These are phyloP conservation scores for Atherinosoma microstoma DNA, from an alignment of 2,797 vertebrate species.

Conservation along the genomic window DNA sequence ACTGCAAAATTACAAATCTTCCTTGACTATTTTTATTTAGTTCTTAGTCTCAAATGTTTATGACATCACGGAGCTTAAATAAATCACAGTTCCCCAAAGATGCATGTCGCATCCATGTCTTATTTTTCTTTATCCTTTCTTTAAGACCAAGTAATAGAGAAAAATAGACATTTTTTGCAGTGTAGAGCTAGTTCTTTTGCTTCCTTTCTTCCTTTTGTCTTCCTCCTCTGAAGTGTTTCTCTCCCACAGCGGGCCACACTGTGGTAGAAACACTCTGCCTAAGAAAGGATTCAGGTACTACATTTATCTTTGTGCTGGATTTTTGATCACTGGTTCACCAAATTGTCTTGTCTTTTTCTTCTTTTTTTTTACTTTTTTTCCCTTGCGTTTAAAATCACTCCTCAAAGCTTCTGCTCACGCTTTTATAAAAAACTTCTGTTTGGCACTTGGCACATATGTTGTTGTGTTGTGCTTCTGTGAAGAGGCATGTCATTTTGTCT, in stretches of 20 bases:
- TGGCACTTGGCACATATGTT: conserved; percentile 56
- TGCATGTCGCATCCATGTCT: not conserved
- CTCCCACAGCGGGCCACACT: conserved; percentile 93
- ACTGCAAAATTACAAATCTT: conserved; percentile 33
- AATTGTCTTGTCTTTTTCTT: conserved; percentile 30
- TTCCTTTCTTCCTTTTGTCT: conserved; percentile 49
- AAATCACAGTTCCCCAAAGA: not conserved
- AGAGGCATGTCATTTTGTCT: conserved; percentile 58
- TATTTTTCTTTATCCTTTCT: not conserved
- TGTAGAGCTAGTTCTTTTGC: conserved; percentile 15
- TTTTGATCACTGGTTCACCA: conserved; percentile 47
- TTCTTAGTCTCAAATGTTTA: conserved; percentile 16
- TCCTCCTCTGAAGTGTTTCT: conserved; percentile 79
- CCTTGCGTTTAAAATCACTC: conserved; percentile 47
- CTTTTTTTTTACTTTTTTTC: not conserved
- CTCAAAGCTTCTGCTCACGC: conserved; percentile 52
- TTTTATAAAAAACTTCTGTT: conserved; percentile 38
- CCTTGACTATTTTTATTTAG: no score
- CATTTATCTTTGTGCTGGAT: conserved; percentile 49
- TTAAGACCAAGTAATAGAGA: not conserved
- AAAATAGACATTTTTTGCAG: conserved; percentile 21
- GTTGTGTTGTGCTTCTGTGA: conserved; percentile 64
- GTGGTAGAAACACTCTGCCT: conserved; percentile 99
- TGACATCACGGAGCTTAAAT: not conserved
- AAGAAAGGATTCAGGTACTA: conserved; percentile 98